Evolutionary conservation across 2,113 vertebrate genomes (phyloP), one percentile per base, ranked within the genome.

Genomic region (Nannobrachium achirus): DNA sequence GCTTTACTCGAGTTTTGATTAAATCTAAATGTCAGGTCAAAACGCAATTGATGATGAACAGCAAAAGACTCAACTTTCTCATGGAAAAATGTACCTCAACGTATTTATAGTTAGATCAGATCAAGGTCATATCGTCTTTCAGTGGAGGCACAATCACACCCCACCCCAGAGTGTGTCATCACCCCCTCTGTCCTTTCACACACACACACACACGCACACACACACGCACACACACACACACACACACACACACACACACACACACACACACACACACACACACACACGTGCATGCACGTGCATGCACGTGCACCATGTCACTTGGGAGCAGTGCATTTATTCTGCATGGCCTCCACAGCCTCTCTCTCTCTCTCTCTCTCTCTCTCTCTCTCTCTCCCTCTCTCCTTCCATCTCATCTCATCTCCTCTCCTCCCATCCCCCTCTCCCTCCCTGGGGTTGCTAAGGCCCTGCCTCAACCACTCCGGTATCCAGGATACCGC

Each of bases 401-500:
- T 56, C 48, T 50, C 61, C n/a, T 63, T 58, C 77, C 39, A 10
- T 49, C 18, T 40, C 48, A 59, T 13, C 68, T 60, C 44, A n/a
- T n/a, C n/a, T n/a, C n/a, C n/a, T 46, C 62, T 39, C 11, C 49
- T 57, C 70, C 63, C 70, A 55, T 44, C 56, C 70, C 61, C 56
- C 60, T 40, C 53, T 40, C 53, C 40, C 62, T 53, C 69, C 63
- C 74, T 42, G 58, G 56, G 81, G 86, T 89, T 91, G 84, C 83
- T 80, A 88, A 75, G 85, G 84, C 72, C 74, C 80, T 82, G 78
- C 81, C 83, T 89, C 80, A 86, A 50, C 84, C 56, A 78, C 59
- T 84, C 75, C 66, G 84, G 90, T 92, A 86, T 91, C 91, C 83
- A 90, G 90, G 87, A 91, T 89, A 87, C 88, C 63, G 42, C 7